Evolutionary conservation across 2,797 vertebrate species (phyloP).

Genomic region (Sparus aurata): DNA sequence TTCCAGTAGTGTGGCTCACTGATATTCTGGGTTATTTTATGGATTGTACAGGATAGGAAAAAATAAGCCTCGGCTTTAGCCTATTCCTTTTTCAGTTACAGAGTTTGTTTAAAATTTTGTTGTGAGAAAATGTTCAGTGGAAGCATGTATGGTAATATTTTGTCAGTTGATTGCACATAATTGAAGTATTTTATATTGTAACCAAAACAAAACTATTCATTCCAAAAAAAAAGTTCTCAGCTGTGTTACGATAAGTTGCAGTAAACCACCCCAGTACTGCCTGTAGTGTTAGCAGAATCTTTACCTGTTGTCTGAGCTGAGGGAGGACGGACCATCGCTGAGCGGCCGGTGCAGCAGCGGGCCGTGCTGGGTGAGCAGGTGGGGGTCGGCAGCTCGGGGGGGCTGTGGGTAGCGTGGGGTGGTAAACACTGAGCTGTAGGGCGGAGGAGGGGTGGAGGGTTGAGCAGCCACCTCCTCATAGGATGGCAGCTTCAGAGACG

Average conservation of each 20-base stretch:
- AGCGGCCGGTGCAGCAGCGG: constrained; percentile 77
- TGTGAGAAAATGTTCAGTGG: too few relatives aligned
- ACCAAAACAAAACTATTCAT: too few relatives aligned
- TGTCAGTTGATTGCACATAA: too few relatives aligned
- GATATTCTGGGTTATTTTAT: too few relatives aligned
- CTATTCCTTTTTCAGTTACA: too few relatives aligned
- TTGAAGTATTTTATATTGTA: too few relatives aligned
- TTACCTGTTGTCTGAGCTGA: constrained; percentile 90
- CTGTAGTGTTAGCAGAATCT: not conserved
- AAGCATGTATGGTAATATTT: too few relatives aligned
- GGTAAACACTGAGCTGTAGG: constrained; percentile 89
- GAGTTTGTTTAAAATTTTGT: too few relatives aligned
- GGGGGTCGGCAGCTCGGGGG: constrained; percentile 70
- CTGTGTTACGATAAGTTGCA: not conserved
- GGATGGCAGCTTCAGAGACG: constrained; percentile 93
- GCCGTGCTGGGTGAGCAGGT: constrained; percentile 88
- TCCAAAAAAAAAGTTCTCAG: too few relatives aligned
- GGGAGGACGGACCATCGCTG: constrained; percentile 84
- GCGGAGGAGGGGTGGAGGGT: constrained; percentile 92
- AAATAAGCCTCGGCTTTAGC: too few relatives aligned
- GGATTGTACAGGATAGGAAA: too few relatives aligned
- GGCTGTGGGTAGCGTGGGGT: constrained; percentile 81
- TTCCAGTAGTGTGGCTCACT: not conserved
- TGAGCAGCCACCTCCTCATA: constrained; percentile 94
- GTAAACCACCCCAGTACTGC: not conserved